phyloP scores from a whole-genome alignment of 2,888 invertebrate genomes.

The Acanthopleura granulata region DNA sequence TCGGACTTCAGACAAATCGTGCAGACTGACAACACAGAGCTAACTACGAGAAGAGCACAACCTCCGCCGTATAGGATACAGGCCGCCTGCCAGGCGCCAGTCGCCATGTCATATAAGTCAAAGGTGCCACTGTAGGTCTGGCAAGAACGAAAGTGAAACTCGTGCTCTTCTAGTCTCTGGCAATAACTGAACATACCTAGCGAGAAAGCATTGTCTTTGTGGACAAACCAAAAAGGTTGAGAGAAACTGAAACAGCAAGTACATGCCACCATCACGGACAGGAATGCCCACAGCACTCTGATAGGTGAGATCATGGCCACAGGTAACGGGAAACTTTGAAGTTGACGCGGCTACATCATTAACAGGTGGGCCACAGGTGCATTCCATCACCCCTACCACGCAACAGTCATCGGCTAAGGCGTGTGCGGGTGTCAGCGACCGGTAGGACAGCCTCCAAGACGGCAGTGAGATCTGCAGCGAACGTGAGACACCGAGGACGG shows the following conservation, averaged over 20 bases:
- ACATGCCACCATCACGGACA: constrained; percentile 67
- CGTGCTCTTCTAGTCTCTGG: constrained; percentile 23
- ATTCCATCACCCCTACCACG: neutral
- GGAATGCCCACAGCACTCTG: constrained; percentile 62
- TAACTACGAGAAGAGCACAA: constrained; percentile 58
- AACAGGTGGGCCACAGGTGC: constrained; percentile 13
- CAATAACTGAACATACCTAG: constrained; percentile 61
- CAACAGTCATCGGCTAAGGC: constrained; percentile 6
- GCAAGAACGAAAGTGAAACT: neutral
- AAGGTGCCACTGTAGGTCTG: constrained; percentile 13
- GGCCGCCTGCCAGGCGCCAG: constrained; percentile 63
- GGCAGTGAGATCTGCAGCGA: neutral
- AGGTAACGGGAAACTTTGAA: neutral
- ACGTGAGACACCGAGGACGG: neutral
- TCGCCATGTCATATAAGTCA: constrained; percentile 44
- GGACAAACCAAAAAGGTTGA: constrained; percentile 69
- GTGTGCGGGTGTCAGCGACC: neutral
- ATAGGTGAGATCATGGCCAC: constrained; percentile 6
- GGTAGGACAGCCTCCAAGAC: neutral
- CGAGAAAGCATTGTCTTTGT: constrained; percentile 45
- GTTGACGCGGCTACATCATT: neutral
- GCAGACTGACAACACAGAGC: constrained; percentile 54
- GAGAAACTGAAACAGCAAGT: constrained; percentile 67
- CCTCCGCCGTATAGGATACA: constrained; percentile 66
- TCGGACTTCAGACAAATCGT: constrained; percentile 51